These are phyloP conservation scores for Pachyuromys duprasi DNA, from an alignment of 2,797 vertebrate genomes.

Conservation along the genomic window DNA sequence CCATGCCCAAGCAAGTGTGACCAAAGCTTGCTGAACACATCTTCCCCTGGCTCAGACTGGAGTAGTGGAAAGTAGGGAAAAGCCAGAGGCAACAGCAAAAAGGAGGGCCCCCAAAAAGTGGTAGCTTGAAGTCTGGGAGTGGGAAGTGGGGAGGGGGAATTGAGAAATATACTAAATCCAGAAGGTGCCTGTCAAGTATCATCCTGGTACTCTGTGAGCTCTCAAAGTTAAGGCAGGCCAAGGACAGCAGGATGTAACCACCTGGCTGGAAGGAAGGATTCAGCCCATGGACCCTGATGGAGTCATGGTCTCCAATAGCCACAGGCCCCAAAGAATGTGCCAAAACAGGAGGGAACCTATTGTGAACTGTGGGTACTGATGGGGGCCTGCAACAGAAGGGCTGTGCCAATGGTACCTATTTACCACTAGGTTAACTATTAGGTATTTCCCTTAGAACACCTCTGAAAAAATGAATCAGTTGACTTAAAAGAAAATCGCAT, in stretches of 20 bases:
- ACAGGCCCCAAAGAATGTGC: too few species aligned
- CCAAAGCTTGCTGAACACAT: too few species aligned
- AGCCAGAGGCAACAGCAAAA: neutral
- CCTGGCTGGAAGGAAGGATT: neutral
- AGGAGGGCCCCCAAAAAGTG: neutral
- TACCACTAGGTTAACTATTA: accelerated
- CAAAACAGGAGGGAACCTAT: too few species aligned
- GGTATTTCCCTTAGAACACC: neutral
- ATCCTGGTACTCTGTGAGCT: accelerated
- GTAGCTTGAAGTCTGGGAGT: neutral
- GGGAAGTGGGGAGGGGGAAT: too few species aligned
- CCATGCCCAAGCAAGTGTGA: neutral
- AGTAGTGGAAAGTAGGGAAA: accelerated
- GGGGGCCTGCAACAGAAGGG: accelerated
- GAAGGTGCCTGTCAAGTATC: neutral
- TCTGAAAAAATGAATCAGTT: neutral
- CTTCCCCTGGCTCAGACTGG: neutral
- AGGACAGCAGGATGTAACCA: accelerated
- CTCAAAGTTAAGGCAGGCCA: neutral
- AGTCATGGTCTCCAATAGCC: neutral
- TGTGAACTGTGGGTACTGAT: accelerated
- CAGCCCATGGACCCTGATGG: neutral
- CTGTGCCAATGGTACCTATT: accelerated
- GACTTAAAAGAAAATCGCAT: neutral
- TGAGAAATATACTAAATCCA: neutral